A percentile compares a stretch with the other conserved stretches of the same genome.
phyloP scores from a whole-genome alignment of 2,888 invertebrate genomes.

The Drosophila falleni region DNA sequence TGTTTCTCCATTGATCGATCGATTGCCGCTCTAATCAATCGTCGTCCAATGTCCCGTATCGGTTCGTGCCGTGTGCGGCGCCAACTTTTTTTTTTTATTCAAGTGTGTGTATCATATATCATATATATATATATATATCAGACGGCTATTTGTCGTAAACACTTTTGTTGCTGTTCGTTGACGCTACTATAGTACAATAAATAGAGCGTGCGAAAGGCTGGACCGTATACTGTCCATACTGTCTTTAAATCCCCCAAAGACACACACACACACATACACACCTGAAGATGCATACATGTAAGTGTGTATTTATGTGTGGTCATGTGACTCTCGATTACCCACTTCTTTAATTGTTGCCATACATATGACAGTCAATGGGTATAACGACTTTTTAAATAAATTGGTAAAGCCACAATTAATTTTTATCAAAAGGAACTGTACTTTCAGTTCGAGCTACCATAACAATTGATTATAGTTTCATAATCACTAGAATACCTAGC shows the following conservation, averaged over 20 bases:
- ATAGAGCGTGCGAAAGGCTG: constrained; percentile 70
- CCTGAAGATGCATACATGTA: background rate
- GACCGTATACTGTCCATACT: constrained; percentile 26
- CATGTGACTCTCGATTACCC: constrained; percentile 49
- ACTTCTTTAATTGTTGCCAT: constrained; percentile 21
- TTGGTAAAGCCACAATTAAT: constrained; percentile 15
- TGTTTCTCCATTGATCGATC: constrained; percentile 37
- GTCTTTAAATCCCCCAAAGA: background rate
- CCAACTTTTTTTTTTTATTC: constrained; percentile 25
- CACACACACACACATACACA: background rate
- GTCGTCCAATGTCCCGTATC: constrained; percentile 34
- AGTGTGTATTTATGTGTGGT: constrained; percentile 1
- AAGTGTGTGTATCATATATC: constrained; percentile 18
- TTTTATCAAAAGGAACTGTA: background rate
- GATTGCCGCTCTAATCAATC: constrained; percentile 64
- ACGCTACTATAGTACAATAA: constrained; percentile 34
- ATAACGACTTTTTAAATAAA: constrained; percentile 21
- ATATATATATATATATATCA: too few species aligned
- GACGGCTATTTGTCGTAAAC: constrained; percentile 48
- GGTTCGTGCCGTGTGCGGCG: constrained; percentile 45
- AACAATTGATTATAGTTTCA: background rate
- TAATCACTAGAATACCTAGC: background rate
- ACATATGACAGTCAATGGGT: constrained; percentile 7
- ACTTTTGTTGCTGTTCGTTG: constrained; percentile 40
- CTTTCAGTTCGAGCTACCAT: background rate